Percentiles rank a stretch among this genome's conserved stretches.
Evolutionary conservation across 2,888 invertebrate species (phyloP).

Genomic region (Scaptomyza parva): DNA sequence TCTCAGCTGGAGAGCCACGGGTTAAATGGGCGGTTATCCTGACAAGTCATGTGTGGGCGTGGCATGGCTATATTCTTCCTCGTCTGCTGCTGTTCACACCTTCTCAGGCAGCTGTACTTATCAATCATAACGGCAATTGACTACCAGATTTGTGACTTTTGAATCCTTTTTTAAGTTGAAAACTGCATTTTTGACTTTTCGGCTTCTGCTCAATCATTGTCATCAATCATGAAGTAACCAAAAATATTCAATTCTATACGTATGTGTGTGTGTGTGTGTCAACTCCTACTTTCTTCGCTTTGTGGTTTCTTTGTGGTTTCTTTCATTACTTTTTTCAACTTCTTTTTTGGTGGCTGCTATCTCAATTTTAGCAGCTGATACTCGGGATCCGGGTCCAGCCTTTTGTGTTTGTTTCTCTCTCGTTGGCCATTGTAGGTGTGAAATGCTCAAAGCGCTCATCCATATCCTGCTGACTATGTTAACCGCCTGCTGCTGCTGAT

Average conservation of each 20-base stretch:
- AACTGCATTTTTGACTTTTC: constrained; percentile 59
- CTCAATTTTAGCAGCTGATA: constrained; percentile 76
- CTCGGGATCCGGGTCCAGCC: constrained; percentile 49
- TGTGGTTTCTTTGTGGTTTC: constrained; percentile 52
- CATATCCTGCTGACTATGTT: constrained; percentile 77
- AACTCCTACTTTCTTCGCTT: constrained; percentile 66
- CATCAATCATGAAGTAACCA: constrained; percentile 65
- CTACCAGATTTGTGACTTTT: constrained; percentile 47
- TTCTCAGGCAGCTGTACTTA: constrained; percentile 42
- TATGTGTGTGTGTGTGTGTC: constrained; percentile 55
- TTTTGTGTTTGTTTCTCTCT: constrained; percentile 29
- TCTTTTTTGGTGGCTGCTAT: constrained; percentile 32
- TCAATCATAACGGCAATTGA: constrained; percentile 73
- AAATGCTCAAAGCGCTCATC: constrained; percentile 79
- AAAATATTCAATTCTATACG: constrained; percentile 56
- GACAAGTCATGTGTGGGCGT: constrained; percentile 49
- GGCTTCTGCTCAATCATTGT: constrained; percentile 74
- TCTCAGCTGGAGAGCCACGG: constrained; percentile 4
- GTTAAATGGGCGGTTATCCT: constrained; percentile 14
- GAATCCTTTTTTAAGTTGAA: constrained; percentile 60
- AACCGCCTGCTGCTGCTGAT: constrained; percentile 62
- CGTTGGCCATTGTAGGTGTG: constrained; percentile 76
- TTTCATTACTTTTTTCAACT: background rate
- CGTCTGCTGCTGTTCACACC: constrained; percentile 69
- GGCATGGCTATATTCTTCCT: constrained; percentile 18